Conservation (phyloP, 2,113 vertebrate species). For the Oceanodroma tethys region DNA sequence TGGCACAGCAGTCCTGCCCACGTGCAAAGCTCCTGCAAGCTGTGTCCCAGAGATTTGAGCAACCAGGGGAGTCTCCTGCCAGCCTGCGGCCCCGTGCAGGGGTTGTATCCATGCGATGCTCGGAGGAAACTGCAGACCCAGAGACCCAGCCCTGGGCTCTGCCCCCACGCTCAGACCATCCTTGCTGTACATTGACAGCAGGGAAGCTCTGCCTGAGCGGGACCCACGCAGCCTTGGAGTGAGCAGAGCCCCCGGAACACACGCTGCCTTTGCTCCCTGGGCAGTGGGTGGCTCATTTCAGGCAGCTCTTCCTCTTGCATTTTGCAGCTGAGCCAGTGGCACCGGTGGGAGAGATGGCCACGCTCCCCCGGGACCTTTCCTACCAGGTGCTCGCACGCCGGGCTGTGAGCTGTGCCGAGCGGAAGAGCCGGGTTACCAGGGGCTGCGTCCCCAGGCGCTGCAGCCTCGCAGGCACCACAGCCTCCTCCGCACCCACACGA, state of each 20-base stretch:
- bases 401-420: rapidly evolving
- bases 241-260: neutral
- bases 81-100: neutral
- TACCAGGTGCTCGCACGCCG: neutral
- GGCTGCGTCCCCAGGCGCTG: neutral
- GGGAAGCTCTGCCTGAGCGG: neutral
- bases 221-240: neutral
- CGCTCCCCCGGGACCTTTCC: neutral
- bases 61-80: neutral
- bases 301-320: neutral
- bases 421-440: neutral
- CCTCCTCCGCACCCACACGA: rapidly evolving
- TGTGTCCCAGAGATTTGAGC: rapidly evolving
- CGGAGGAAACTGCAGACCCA: rapidly evolving
- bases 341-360: rapidly evolving
- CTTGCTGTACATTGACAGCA: neutral
- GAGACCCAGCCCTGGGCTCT: neutral
- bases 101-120: neutral
- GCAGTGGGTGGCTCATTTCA: rapidly evolving
- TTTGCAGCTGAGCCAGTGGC: neutral
- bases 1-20: neutral
- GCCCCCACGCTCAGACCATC: rapidly evolving
- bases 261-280: neutral
- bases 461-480: neutral
- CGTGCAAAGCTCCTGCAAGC: neutral